phyloP scores from a whole-genome alignment of 2,797 vertebrate species.

The Takifugu ocellatus region DNA sequence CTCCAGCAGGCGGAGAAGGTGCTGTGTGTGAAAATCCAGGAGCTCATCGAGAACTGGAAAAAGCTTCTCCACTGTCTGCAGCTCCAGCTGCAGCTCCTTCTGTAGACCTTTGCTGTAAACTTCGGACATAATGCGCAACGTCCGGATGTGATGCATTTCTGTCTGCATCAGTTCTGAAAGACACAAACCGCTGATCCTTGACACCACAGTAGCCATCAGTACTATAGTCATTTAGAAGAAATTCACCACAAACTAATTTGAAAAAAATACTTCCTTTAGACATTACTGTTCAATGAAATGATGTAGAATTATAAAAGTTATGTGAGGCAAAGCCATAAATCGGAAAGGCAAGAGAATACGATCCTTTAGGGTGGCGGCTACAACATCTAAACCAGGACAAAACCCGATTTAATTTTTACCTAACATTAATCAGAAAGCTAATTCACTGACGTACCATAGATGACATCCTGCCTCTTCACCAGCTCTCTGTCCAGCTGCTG shows the following conservation, averaged over 20 bases:
- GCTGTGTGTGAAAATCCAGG: slow-evolving; percentile 86
- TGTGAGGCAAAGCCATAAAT: neutral
- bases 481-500: slow-evolving; percentile 87
- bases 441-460: slow-evolving; percentile 80
- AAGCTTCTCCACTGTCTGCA: slow-evolving; percentile 83
- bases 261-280: too few relatives aligned
- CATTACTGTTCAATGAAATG: too few relatives aligned
- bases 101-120: slow-evolving; percentile 91
- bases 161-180: slow-evolving; percentile 92
- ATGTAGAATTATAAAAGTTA: neutral
- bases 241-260: too few relatives aligned
- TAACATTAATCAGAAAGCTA: too few relatives aligned
- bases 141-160: slow-evolving; percentile 94
- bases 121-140: slow-evolving; percentile 92
- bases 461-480: slow-evolving; percentile 93
- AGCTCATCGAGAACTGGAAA: slow-evolving; percentile 91
- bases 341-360: too few relatives aligned
- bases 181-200: neutral
- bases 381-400: too few relatives aligned
- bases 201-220: too few relatives aligned
- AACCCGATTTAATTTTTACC: too few relatives aligned
- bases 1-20: slow-evolving; percentile 88
- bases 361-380: too few relatives aligned
- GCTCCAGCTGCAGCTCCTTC: slow-evolving; percentile 86
- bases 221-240: too few relatives aligned